Percentiles rank a stretch among this genome's conserved stretches.
Evolutionary conservation across 2,888 invertebrate species (phyloP).

Genomic region (Lasioglossum villosulum): DNA sequence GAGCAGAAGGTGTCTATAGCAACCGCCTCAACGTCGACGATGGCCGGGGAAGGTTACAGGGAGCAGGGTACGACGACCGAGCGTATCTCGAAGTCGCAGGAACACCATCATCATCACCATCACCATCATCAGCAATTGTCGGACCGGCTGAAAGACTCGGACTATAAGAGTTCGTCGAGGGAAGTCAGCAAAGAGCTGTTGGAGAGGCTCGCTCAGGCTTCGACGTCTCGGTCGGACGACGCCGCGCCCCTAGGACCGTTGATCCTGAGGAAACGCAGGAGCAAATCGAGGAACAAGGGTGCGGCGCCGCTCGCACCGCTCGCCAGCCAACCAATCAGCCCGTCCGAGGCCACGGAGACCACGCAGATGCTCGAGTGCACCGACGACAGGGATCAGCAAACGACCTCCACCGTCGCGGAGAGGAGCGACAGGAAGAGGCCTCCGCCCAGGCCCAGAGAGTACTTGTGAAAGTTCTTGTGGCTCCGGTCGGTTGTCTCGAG

Average conservation of each 20-base stretch:
- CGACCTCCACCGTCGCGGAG: conserved; percentile 58
- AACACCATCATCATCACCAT: conserved; percentile 76
- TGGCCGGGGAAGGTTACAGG: conserved; percentile 64
- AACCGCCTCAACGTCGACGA: conserved; percentile 61
- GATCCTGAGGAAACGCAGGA: conserved; percentile 86
- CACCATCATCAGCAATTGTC: conserved; percentile 74
- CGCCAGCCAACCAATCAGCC: conserved; percentile 85
- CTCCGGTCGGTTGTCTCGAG: conserved; percentile 36
- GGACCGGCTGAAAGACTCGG: conserved; percentile 68
- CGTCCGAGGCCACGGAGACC: conserved; percentile 86
- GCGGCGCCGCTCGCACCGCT: conserved; percentile 85
- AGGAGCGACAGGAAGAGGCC: conserved; percentile 80
- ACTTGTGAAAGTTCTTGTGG: conserved; percentile 81
- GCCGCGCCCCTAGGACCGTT: conserved; percentile 80
- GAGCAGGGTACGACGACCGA: conserved; percentile 68
- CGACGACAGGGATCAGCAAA: conserved; percentile 75
- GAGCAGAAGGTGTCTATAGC: conserved; percentile 67
- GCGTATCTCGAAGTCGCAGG: conserved; percentile 66
- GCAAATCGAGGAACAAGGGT: conserved; percentile 87
- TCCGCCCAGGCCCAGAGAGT: conserved; percentile 82
- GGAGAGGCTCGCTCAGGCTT: conserved; percentile 80
- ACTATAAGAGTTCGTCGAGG: conserved; percentile 72
- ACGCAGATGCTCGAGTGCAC: conserved; percentile 85
- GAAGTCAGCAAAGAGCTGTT: conserved; percentile 80
- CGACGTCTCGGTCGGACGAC: conserved; percentile 77